Base-by-base conservation (phyloP, 1,140 invertebrate species). In the Hylyphantes graminicola region DNA sequence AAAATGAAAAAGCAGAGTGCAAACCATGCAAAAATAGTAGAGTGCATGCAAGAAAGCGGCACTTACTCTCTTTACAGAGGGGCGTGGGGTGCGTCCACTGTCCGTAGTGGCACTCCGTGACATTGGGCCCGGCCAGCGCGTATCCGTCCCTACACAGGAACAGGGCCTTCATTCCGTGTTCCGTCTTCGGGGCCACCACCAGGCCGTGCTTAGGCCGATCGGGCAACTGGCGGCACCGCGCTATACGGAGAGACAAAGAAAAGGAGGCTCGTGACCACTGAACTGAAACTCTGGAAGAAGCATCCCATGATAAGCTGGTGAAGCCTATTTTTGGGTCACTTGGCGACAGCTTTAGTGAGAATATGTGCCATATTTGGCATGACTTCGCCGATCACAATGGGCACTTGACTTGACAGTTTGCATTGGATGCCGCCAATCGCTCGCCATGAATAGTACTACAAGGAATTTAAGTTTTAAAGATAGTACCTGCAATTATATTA, bases 101-200 rank as follows among this genome's bases (percentile, higher is more conserved):
- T 0, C 97, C 97, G 89, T 95, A 98, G 0, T 94, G 93, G 87
- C 97, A 99, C 85, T 95, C 93, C 0, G 86, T 97, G 91, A 89
- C 93, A 90, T 90, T 93, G 7, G 86, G 65, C 3, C 96, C 96
- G 48, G 93, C 90, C 13, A 98, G 88, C 67, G 93, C 92, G 88
- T 93, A 99, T 0, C 97, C 97, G 88, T 98, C 96, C 88, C 95
- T 95, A 89, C 97, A 99, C 86, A 94, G 93, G 89, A 96, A 98
- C 10, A 94, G 91, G 0, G 97, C 97, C 88, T 94, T 94, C 93
- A 97, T 96, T 0, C 96, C 96, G 88, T 99, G 97, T 85, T 97
- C 96, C 3, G 96, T 96, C 88, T 98, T 97, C 0, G 97, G 97
- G 0, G 97, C 97, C 73, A 99, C 94, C 2, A 98, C 96, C 93